phyloP scores from a whole-genome alignment of 2,113 vertebrate genomes.

The Sula dactylatra region DNA sequence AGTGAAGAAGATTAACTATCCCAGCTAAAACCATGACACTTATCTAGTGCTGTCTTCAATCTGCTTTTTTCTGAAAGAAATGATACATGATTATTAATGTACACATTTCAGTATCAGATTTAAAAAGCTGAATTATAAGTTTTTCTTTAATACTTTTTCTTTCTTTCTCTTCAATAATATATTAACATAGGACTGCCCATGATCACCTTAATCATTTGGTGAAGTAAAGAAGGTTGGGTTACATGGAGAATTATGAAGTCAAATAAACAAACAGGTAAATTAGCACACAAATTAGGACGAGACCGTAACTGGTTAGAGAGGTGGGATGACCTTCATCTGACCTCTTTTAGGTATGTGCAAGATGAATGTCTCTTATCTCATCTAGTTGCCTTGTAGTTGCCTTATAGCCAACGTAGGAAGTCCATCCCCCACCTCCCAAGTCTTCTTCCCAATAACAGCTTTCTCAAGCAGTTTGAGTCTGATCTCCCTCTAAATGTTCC shows the following conservation, averaged over 20 bases:
- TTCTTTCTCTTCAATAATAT: not conserved
- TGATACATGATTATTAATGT: not conserved
- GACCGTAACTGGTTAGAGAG: not conserved
- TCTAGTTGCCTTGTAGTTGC: not conserved
- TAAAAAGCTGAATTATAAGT: not conserved
- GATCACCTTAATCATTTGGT: not conserved
- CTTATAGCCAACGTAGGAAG: not conserved
- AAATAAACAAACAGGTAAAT: not conserved
- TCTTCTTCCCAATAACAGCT: not conserved
- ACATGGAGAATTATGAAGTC: not conserved
- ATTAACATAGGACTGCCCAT: not conserved
- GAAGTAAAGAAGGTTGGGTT: not conserved
- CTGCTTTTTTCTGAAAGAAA: too few species aligned
- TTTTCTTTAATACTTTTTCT: not conserved
- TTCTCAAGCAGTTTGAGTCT: not conserved
- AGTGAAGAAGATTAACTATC: too few species aligned
- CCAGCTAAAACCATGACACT: too few species aligned
- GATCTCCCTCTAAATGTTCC: not conserved
- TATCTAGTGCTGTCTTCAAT: not conserved
- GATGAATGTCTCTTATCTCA: not conserved
- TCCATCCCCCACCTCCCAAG: not conserved
- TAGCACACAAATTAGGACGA: not conserved
- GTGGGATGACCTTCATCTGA: not conserved
- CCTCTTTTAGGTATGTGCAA: not conserved
- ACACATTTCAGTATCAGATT: not conserved